Percentiles rank a stretch among this genome's conserved stretches.
phyloP scores from a whole-genome alignment of 1,140 invertebrate species.

The Helicoverpa zea region DNA sequence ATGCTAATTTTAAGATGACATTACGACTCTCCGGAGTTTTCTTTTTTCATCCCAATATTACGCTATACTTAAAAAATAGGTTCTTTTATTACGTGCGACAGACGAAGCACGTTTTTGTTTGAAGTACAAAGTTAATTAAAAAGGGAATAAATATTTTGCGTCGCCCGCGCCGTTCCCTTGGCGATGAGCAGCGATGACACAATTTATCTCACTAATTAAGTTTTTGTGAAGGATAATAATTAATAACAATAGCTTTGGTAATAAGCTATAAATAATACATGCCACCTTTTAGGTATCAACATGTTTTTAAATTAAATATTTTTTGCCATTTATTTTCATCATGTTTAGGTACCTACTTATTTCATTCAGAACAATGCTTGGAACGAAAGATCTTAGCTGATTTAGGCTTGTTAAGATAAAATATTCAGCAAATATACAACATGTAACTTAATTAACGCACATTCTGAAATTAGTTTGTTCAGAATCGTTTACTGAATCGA shows the following conservation, averaged over 20 bases:
- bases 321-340: neutral
- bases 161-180: neutral
- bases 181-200: slow-evolving; percentile 10
- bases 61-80: slow-evolving; percentile 19
- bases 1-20: slow-evolving; percentile 42
- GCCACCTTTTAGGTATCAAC: neutral
- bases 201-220: slow-evolving; percentile 26
- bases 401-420: no score
- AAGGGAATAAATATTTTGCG: slow-evolving; percentile 30
- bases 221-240: slow-evolving; percentile 27
- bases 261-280: neutral
- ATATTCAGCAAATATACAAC: no score
- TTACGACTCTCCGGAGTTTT: slow-evolving; percentile 38
- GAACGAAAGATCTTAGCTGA: no score
- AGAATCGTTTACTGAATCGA: no score
- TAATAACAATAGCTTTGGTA: slow-evolving; percentile 11
- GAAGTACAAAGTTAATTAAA: slow-evolving; percentile 29
- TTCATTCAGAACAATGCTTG: no score
- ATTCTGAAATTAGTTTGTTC: no score
- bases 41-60: slow-evolving; percentile 16
- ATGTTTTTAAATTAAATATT: neutral
- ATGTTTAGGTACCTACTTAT: no score
- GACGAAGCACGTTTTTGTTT: slow-evolving; percentile 14
- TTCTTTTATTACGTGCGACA: slow-evolving; percentile 16
- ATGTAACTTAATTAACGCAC: no score